Evolutionary conservation across 1,140 invertebrate genomes (phyloP).

Genomic region (Eubasilissa regina): DNA sequence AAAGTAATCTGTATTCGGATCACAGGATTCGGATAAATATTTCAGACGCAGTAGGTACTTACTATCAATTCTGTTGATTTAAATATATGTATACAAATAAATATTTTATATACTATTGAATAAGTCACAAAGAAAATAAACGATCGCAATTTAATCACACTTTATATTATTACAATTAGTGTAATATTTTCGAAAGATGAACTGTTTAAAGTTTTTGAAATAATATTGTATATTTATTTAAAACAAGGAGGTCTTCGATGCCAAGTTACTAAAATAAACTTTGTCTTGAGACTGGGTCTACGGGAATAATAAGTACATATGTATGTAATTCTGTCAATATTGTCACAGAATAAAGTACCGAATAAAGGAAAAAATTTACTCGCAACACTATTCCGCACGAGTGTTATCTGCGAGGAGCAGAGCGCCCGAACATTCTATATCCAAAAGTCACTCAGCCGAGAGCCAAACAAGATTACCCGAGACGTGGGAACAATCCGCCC

Average conservation of each 20-base stretch:
- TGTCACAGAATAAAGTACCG: neutral
- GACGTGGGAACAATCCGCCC: constrained; percentile 51
- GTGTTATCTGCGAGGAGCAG: constrained; percentile 44
- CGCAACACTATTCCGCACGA: neutral
- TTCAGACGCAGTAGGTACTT: no score
- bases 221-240: no score
- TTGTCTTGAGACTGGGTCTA: neutral
- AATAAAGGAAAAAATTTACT: constrained; percentile 5
- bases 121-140: no score
- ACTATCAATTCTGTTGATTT: no score
- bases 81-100: no score
- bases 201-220: no score
- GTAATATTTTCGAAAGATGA: no score
- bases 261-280: no score
- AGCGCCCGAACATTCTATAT: constrained; percentile 25
- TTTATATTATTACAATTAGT: no score
- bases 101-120: no score
- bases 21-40: neutral
- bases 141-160: no score
- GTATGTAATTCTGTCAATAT: constrained; percentile 9
- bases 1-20: constrained; percentile 7
- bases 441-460: constrained; percentile 47
- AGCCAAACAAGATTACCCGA: constrained; percentile 55
- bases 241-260: no score
- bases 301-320: neutral